phyloP scores from a whole-genome alignment of 2,888 invertebrate species.

The Crepidodera aurea region DNA sequence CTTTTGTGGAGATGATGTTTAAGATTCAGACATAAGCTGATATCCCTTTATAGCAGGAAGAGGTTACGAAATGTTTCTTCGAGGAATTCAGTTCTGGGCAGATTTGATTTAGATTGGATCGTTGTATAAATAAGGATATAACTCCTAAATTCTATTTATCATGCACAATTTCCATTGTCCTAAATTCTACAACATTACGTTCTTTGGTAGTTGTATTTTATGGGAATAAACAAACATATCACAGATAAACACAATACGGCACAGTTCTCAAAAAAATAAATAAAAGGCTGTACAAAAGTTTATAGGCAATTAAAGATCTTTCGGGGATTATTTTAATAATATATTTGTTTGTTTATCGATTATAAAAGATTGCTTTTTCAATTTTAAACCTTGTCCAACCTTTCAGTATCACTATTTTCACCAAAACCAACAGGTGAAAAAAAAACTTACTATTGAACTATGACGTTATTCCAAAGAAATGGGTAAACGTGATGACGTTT shows the following conservation, averaged over 20 bases:
- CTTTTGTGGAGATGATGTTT: too few species aligned
- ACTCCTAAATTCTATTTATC: background rate
- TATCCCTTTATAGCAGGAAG: too few species aligned
- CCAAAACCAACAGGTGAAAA: constrained; percentile 17
- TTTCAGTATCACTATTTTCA: background rate
- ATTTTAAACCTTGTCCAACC: background rate
- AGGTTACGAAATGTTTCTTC: too few species aligned
- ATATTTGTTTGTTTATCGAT: too few species aligned
- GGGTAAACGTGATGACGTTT: constrained; percentile 47
- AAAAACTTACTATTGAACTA: constrained; percentile 30
- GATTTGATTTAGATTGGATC: too few species aligned
- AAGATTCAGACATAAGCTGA: too few species aligned
- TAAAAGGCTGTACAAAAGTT: background rate
- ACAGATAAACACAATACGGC: background rate
- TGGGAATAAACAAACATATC: background rate
- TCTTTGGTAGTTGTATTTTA: background rate
- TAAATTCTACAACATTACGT: background rate
- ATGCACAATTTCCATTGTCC: background rate
- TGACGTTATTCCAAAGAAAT: constrained; percentile 59
- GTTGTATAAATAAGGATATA: too few species aligned
- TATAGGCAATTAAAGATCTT: too few species aligned
- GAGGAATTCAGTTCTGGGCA: too few species aligned
- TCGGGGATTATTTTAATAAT: too few species aligned
- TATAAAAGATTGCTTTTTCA: too few species aligned
- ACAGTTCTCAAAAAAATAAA: background rate